phyloP scores from a whole-genome alignment of 2,888 invertebrate species.

The Eilema depressum region DNA sequence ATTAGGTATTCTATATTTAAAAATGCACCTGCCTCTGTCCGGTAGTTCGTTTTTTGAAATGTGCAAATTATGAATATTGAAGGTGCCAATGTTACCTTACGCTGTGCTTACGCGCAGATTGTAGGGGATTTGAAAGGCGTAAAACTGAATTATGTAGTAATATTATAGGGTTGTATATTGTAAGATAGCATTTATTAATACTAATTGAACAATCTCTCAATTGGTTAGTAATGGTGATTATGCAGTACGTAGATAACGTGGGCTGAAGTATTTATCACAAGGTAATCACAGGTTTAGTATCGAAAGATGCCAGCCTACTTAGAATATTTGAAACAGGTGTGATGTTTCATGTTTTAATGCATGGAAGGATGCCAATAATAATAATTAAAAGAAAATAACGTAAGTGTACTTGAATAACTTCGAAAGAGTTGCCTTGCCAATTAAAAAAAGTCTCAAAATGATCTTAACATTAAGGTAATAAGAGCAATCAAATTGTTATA shows the following conservation, averaged over 20 bases:
- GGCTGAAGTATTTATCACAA: slow-evolving; percentile 10
- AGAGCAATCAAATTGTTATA: no score
- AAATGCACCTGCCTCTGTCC: slow-evolving; percentile 41
- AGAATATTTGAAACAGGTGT: background rate
- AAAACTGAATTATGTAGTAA: slow-evolving; percentile 18
- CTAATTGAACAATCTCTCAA: slow-evolving; percentile 6
- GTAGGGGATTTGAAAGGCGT: slow-evolving; percentile 3
- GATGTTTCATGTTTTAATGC: slow-evolving; percentile 3
- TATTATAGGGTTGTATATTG: slow-evolving; percentile 8
- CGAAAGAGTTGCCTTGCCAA: background rate
- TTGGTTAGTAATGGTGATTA: slow-evolving; percentile 19
- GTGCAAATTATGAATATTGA: slow-evolving; percentile 15
- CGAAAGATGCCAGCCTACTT: background rate
- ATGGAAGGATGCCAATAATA: background rate
- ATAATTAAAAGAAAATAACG: background rate
- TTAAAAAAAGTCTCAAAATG: no score
- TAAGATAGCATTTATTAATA: slow-evolving; percentile 18
- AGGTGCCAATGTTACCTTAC: slow-evolving; percentile 10
- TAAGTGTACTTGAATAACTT: background rate
- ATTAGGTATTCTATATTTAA: slow-evolving; percentile 43
- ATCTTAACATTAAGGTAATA: no score
- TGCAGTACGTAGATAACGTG: slow-evolving; percentile 7
- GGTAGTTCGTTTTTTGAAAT: slow-evolving; percentile 14
- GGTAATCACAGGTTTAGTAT: slow-evolving; percentile 14
- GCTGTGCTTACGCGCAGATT: slow-evolving; percentile 6